Evolutionary conservation across 2,888 invertebrate species (phyloP).

Genomic region (Vanessa cardui): DNA sequence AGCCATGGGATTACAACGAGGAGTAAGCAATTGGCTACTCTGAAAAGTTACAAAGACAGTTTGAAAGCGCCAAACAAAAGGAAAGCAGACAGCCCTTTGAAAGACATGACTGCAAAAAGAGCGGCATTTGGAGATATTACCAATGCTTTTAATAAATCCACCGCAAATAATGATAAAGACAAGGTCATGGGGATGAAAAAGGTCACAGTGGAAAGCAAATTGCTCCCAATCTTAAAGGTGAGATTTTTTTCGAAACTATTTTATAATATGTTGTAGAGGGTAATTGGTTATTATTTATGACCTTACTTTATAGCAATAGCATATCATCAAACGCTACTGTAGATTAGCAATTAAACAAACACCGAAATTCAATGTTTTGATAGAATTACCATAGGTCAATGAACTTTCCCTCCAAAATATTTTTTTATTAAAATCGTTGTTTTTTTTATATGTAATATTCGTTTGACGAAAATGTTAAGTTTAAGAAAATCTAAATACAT

Average conservation of each 20-base stretch:
- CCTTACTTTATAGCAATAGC: not conserved
- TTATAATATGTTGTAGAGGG: slow-evolving; percentile 45
- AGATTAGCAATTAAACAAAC: not conserved
- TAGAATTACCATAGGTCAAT: slow-evolving; percentile 49
- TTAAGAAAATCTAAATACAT: too few species aligned
- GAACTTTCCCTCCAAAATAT: slow-evolving; percentile 67
- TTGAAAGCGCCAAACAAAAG: slow-evolving; percentile 86
- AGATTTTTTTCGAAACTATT: slow-evolving; percentile 14
- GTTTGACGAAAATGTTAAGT: not conserved
- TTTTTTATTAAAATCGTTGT: not conserved
- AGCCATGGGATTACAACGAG: slow-evolving; percentile 84
- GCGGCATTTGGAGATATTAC: slow-evolving; percentile 94
- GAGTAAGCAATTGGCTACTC: slow-evolving; percentile 82
- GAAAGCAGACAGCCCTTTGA: slow-evolving; percentile 91
- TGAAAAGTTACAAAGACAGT: slow-evolving; percentile 69
- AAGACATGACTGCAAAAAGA: slow-evolving; percentile 89
- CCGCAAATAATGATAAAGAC: slow-evolving; percentile 64
- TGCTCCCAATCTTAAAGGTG: slow-evolving; percentile 76
- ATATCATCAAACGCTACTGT: not conserved
- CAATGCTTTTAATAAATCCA: slow-evolving; percentile 84
- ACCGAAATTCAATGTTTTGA: slow-evolving; percentile 25
- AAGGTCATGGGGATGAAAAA: slow-evolving; percentile 72
- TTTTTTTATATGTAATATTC: not conserved
- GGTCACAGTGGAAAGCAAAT: slow-evolving; percentile 78
- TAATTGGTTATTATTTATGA: slow-evolving; percentile 35